Evolutionary conservation across 2,113 vertebrate species (phyloP), one percentile per base, ranked within the genome.

Genomic region (Coreoperca whiteheadi): DNA sequence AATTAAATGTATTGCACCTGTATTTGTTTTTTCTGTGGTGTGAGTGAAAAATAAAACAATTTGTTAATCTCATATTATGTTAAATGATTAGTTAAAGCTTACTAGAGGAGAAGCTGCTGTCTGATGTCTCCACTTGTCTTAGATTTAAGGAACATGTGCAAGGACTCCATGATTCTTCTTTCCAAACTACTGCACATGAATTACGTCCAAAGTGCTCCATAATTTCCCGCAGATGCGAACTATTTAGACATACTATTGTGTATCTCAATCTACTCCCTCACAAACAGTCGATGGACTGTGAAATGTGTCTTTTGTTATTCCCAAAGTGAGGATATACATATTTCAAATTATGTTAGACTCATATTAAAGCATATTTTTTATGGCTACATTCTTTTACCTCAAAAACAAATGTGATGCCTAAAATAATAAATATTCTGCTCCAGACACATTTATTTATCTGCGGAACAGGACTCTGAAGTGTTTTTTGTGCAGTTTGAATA

Each of bases 141-240:
- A 72, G 9, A 74, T 20, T 28, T 75, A 20, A 34, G 18, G 21
- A 88, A 32, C 66, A 65, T 46, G 28, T 59, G 63, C 30, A 57
- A 41, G 48, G 25, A 73, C 34, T 51, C 80, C 37, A 63, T 66
- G 79, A 77, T 66, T 81, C 11, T 25, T 72, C 23, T 87, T 88
- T 87, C 54, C 54, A 81, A 75, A 65, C 20, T 51, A 46, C 61
- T 82, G 48, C 60, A 74, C 71, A 70, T 88, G 72, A 89, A 63
- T 79, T 77, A 73, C 50, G n/a, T 79, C 69, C 67, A 83, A 71
- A 85, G 56, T 51, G 48, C 69, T 74, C 68, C 25, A 23, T 89
- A 87, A 87, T 87, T 79, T 64, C 28, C 76, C 73, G 78, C 89
- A 94, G 81, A 90, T 88, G 84, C 86, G 70, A 87, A 56, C 39